phyloP scores from a whole-genome alignment of 2,888 invertebrate genomes.

The Dynastes grantii region DNA sequence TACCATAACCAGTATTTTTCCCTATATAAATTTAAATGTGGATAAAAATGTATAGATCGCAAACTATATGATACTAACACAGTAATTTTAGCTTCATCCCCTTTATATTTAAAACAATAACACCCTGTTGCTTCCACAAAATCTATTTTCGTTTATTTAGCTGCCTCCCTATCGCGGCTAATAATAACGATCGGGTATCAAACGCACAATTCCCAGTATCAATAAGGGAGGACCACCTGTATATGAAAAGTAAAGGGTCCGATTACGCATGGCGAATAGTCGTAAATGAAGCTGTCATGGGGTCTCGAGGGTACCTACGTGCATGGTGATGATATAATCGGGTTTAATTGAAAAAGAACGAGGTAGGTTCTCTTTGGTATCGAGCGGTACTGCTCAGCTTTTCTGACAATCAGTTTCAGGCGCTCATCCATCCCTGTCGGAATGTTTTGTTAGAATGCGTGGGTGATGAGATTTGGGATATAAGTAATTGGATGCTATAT shows the following conservation, averaged over 20 bases:
- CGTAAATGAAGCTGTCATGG: slow-evolving; percentile 9
- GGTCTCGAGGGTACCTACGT: not conserved
- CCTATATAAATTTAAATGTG: no score
- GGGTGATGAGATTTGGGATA: not conserved
- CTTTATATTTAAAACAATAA: no score
- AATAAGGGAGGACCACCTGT: not conserved
- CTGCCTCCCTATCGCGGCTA: not conserved
- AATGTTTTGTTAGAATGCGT: not conserved
- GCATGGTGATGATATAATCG: slow-evolving; percentile 11
- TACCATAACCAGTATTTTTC: no score
- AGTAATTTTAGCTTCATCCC: no score
- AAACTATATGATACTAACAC: no score
- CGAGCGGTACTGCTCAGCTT: not conserved
- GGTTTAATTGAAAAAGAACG: slow-evolving; percentile 12
- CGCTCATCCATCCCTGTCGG: not conserved
- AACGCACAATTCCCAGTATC: not conserved
- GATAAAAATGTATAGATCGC: no score
- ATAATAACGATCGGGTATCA: not conserved
- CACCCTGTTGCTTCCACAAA: not conserved
- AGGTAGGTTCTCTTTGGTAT: not conserved
- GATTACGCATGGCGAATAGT: slow-evolving; percentile 32
- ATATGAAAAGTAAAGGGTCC: not conserved
- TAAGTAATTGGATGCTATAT: not conserved
- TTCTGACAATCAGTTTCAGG: no score
- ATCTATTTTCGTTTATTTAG: not conserved